Evolutionary conservation across 2,113 vertebrate species (phyloP).

Genomic region (Corythornis madagascariensis): DNA sequence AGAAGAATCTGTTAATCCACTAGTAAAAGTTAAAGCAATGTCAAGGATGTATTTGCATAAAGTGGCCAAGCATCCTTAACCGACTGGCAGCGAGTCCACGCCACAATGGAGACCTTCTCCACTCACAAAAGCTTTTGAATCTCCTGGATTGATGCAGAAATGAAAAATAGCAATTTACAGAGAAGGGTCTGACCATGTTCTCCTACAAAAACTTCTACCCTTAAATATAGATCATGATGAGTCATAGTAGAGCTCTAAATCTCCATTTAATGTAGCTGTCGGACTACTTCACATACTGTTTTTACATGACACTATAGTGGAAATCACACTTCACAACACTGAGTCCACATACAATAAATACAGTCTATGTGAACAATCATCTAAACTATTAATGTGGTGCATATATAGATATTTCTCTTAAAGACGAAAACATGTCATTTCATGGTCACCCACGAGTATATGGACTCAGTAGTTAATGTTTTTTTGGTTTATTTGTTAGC

Average conservation of each 20-base stretch:
- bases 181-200: not conserved
- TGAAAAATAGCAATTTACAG: not conserved
- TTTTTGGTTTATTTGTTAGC: no score
- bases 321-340: not conserved
- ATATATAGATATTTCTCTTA: not conserved
- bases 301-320: not conserved
- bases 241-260: not conserved
- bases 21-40: not conserved
- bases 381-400: not conserved
- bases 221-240: not conserved
- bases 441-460: not conserved
- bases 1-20: slow-evolving; percentile 27
- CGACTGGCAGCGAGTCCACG: rapidly evolving
- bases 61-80: not conserved
- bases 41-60: slow-evolving; percentile 8
- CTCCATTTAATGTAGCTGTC: not conserved
- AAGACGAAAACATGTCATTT: not conserved
- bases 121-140: not conserved
- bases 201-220: not conserved
- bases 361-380: not conserved
- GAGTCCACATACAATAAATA: not conserved
- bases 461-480: not conserved
- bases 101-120: not conserved
- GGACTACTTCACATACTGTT: not conserved
- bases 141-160: not conserved